A percentile compares a stretch with the other conserved stretches of the same genome.
Conservation (phyloP, 2,888 invertebrate species). For the Kuschelorhynchus macadamiae region DNA sequence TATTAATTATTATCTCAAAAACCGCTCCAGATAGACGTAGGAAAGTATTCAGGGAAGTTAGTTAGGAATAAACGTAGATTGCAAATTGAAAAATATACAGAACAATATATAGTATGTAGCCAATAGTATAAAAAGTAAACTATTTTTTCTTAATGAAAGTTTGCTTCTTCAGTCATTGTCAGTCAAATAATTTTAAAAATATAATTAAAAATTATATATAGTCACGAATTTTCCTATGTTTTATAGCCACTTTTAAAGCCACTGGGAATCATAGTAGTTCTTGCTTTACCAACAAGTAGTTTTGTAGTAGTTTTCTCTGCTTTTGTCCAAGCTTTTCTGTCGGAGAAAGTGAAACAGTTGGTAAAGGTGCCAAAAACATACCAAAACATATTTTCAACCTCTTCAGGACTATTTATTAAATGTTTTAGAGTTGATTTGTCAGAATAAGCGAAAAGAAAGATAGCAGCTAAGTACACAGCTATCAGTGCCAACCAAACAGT, state of each 20-base stretch:
- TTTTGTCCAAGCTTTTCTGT: constrained; percentile 80
- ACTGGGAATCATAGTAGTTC: too few relatives aligned
- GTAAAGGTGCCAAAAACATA: constrained; percentile 90
- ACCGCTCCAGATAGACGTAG: too few relatives aligned
- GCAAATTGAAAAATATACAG: too few relatives aligned
- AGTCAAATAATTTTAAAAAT: constrained; percentile 8
- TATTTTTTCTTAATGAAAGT: too few relatives aligned
- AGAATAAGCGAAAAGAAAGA: constrained; percentile 82
- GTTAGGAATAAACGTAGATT: too few relatives aligned
- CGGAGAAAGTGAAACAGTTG: constrained; percentile 81
- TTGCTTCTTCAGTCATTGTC: too few relatives aligned
- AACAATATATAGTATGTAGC: too few relatives aligned
- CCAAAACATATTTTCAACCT: constrained; percentile 90
- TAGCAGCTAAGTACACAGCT: constrained; percentile 79
- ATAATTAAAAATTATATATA: constrained; percentile 2
- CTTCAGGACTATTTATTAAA: constrained; percentile 77
- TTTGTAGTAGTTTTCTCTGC: constrained; percentile 79
- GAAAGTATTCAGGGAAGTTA: too few relatives aligned
- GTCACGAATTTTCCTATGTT: neutral
- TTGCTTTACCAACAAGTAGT: constrained; percentile 80
- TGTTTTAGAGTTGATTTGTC: constrained; percentile 78
- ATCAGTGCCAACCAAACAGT: constrained; percentile 84
- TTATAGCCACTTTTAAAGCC: too few relatives aligned
- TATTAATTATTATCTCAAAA: too few relatives aligned
- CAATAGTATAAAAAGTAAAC: too few relatives aligned